Percentiles rank a stretch among this genome's conserved stretches.
Evolutionary conservation across 53 echinoderm and acorn worm genomes (phyloP).

Genomic region (Henricia sp.): DNA sequence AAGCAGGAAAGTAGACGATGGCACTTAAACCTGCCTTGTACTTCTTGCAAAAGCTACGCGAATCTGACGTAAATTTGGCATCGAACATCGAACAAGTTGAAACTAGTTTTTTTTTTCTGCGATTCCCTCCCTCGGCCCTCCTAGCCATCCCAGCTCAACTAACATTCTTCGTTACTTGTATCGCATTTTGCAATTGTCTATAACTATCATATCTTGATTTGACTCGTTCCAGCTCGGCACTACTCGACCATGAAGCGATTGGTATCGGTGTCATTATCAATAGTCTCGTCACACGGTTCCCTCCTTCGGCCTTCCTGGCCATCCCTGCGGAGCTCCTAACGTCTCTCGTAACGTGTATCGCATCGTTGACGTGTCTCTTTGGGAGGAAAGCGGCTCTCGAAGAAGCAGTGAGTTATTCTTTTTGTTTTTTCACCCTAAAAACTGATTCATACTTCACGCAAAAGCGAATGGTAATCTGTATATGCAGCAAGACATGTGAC

Average conservation of each 20-base stretch:
- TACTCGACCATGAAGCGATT: slow-evolving; percentile 90
- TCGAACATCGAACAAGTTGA: too few species aligned
- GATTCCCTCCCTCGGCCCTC: slow-evolving; percentile 70
- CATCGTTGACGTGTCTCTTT: slow-evolving; percentile 81
- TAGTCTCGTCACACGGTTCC: slow-evolving; percentile 74
- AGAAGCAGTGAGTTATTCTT: slow-evolving; percentile 87
- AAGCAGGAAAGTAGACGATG: too few species aligned
- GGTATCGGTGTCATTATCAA: slow-evolving; percentile 86
- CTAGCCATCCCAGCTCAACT: slow-evolving; percentile 66
- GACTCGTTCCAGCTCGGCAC: slow-evolving; percentile 62
- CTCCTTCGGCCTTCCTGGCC: slow-evolving; percentile 64
- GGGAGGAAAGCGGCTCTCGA: slow-evolving; percentile 90
- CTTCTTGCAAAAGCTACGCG: too few species aligned
- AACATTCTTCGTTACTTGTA: slow-evolving; percentile 70
- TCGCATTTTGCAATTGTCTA: slow-evolving; percentile 79
- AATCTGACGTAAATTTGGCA: too few species aligned
- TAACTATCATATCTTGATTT: neutral
- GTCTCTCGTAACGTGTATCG: slow-evolving; percentile 74
- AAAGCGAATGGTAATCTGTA: too few species aligned
- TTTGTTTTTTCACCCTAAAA: too few species aligned
- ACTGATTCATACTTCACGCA: too few species aligned
- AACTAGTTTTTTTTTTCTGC: too few species aligned
- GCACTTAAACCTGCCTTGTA: too few species aligned
- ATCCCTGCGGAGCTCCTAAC: slow-evolving; percentile 69
- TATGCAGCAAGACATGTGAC: too few species aligned